Base-by-base conservation (phyloP, 2,113 vertebrate genomes). In the Erythrocercus mccallii region DNA sequence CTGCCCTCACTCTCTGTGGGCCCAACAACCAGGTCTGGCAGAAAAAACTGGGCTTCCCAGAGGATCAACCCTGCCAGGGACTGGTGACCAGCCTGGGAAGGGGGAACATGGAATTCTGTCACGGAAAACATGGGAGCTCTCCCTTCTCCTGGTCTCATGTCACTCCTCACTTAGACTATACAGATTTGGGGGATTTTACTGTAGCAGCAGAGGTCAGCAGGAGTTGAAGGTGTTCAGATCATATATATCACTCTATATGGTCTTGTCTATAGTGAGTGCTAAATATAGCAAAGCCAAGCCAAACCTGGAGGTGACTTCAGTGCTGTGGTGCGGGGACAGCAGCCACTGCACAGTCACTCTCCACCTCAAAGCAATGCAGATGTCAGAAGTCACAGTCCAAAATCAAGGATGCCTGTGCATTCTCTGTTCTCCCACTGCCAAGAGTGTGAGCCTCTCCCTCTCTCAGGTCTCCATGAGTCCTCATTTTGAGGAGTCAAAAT, bases 291-390 rank as follows among this genome's bases (percentile, higher is more conserved):
- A 44, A 78, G 90, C 83, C 83, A 44, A 78, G 83, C 56, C 83
- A 90, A 88, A 96, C 89, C 85, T 95, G 90, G 96, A 95, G 93
- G 74, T 92, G 95, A 94, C 95, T 95, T 88, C 78, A 95, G 86
- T 31, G 68, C 80, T 56, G 78, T 28, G 76, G 47, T n/a, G 54
- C 53, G 79, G 88, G 61, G 81, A 83, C 80, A 81, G 31, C 83
- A 71, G 80, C 51, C 84, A 42, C 82, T 42, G 74, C 79, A 37
- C 54, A 60, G 85, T 66, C 80, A 90, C 53, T 53, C 57, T 80
- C 40, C 22, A 9, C 91, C 91, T 70, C 77, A 61, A 44, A 91
- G 80, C 64, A 54, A 81, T 18, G 54, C 56, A 64, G 60, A 72
- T 31, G 65, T 76, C 86, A 82, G 44, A n/a, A 50, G 83, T 7